A percentile compares a stretch with the other conserved stretches of the same genome.
phyloP scores from a whole-genome alignment of 2,797 vertebrate species.

The Thaleichthys pacificus region DNA sequence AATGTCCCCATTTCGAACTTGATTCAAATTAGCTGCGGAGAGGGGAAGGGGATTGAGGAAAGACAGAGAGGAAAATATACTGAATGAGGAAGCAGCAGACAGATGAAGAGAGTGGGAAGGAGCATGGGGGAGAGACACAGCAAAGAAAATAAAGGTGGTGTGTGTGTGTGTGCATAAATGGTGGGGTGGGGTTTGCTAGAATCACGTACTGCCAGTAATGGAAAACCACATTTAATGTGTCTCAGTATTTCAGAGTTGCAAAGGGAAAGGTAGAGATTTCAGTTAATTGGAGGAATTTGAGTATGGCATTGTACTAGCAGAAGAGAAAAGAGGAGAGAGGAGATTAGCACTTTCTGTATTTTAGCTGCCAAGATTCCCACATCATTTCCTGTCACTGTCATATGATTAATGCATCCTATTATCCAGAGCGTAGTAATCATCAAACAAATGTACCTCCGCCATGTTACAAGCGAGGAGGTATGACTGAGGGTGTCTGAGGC shows the following conservation, averaged over 20 bases:
- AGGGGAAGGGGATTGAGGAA: not conserved
- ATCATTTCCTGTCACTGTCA: slow-evolving; percentile 34
- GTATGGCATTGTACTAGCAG: slow-evolving; percentile 23
- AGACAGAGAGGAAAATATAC: slow-evolving; percentile 10
- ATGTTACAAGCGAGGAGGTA: slow-evolving; percentile 41
- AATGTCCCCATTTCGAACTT: slow-evolving; percentile 9
- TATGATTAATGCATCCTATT: slow-evolving; percentile 48
- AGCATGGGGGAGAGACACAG: slow-evolving; percentile 4
- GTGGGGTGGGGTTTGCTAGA: slow-evolving; percentile 20
- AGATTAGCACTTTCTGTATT: slow-evolving; percentile 13
- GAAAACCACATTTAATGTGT: slow-evolving; percentile 36
- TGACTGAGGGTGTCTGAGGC: slow-evolving; percentile 38
- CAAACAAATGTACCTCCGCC: slow-evolving; percentile 39
- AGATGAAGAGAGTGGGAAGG: slow-evolving; percentile 25
- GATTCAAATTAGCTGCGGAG: not conserved
- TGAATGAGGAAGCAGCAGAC: not conserved
- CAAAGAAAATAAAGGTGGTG: not conserved
- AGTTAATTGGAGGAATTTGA: slow-evolving; percentile 4
- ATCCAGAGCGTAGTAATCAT: slow-evolving; percentile 36
- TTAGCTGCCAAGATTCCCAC: slow-evolving; percentile 2
- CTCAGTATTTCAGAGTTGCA: slow-evolving; percentile 35
- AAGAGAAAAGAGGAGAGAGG: slow-evolving; percentile 16
- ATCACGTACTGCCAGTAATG: slow-evolving; percentile 45
- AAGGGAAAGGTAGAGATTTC: not conserved
- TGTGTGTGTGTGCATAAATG: not conserved